These are phyloP conservation scores for Eptesicus fuscus DNA, from an alignment of 2,113 vertebrate genomes.

Conservation along the genomic window DNA sequence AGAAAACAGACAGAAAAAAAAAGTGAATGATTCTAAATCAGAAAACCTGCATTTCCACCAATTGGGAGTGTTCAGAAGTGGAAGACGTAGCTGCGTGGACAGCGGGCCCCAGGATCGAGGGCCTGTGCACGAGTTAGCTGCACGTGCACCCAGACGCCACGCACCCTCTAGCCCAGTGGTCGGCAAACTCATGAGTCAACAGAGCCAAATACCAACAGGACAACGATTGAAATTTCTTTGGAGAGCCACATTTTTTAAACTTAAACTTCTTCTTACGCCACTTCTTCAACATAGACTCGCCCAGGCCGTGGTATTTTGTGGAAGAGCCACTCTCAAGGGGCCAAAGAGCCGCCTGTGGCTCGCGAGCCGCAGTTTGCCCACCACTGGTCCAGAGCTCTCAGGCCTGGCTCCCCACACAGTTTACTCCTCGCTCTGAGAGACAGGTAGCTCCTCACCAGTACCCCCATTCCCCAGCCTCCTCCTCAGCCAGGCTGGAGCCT, in stretches of 20 bases:
- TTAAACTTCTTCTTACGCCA: no score
- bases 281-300: no score
- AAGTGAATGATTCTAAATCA: neutral
- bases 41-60: neutral
- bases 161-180: accelerated
- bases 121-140: accelerated
- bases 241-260: no score
- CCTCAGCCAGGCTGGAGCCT: accelerated
- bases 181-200: no score
- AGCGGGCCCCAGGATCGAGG: no score
- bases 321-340: no score
- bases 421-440: neutral
- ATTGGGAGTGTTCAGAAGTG: accelerated
- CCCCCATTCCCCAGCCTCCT: accelerated
- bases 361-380: no score
- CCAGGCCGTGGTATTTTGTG: no score
- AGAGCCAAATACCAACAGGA: no score
- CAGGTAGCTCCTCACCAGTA: neutral
- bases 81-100: accelerated
- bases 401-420: neutral
- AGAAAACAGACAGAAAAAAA: neutral
- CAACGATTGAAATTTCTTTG: no score
- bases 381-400: no score
- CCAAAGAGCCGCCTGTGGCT: no score
- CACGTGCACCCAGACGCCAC: accelerated